Evolutionary conservation across 23 tunicate genomes (phyloP).

Genomic region (Clavelina lepadiformis): DNA sequence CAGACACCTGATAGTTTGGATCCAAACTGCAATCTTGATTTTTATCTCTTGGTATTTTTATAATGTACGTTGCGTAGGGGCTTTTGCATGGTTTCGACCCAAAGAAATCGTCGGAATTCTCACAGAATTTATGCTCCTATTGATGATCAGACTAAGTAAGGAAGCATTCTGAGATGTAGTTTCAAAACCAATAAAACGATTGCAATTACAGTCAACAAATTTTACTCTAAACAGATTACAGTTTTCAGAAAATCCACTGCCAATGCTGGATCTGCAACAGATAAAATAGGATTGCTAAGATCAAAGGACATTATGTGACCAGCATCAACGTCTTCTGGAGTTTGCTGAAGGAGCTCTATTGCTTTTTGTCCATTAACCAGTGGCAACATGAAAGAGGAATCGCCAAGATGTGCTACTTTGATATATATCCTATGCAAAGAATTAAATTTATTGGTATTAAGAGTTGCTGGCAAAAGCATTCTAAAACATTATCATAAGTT

Average conservation of each 20-base stretch:
- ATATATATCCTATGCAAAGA: slow-evolving; percentile 2
- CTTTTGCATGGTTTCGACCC: not conserved
- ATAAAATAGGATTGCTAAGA: not conserved
- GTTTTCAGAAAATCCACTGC: not conserved
- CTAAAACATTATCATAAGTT: too few species aligned
- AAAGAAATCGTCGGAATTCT: not conserved
- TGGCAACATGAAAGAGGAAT: not conserved
- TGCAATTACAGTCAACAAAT: not conserved
- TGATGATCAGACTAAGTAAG: too few species aligned
- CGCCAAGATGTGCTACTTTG: slow-evolving; percentile 3
- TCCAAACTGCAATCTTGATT: not conserved
- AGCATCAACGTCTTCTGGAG: not conserved
- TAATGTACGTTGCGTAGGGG: not conserved
- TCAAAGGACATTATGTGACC: slow-evolving; percentile 6
- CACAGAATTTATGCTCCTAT: not conserved
- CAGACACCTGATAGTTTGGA: not conserved
- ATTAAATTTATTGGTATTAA: too few species aligned
- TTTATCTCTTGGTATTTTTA: not conserved
- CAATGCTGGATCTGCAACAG: slow-evolving; percentile 1
- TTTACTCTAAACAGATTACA: not conserved
- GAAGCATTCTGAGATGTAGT: too few species aligned
- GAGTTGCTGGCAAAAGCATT: too few species aligned
- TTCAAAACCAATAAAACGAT: too few species aligned
- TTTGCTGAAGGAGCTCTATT: not conserved
- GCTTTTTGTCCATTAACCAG: not conserved